Evolutionary conservation across 2,888 invertebrate genomes (phyloP).

Genomic region (Galerucella calmariensis): DNA sequence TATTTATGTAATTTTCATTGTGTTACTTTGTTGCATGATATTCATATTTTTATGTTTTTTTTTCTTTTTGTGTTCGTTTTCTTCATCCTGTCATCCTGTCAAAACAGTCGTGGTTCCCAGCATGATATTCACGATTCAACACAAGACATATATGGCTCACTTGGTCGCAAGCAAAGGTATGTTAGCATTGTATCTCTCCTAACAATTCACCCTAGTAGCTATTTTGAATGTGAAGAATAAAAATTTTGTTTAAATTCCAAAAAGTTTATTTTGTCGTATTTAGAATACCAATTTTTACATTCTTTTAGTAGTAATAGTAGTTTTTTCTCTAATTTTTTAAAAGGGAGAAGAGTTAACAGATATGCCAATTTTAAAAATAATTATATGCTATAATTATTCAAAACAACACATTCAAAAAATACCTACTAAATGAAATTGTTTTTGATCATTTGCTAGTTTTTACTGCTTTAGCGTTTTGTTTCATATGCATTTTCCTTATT

Average conservation of each 20-base stretch:
- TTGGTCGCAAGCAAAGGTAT: slow-evolving; percentile 81
- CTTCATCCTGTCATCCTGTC: slow-evolving; percentile 47
- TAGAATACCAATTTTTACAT: no score
- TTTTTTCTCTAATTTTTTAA: no score
- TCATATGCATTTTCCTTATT: slow-evolving; percentile 48
- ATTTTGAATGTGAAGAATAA: no score
- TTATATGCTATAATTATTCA: no score
- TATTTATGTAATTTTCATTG: slow-evolving; percentile 10
- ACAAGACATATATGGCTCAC: slow-evolving; percentile 76
- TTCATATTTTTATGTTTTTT: slow-evolving; percentile 35
- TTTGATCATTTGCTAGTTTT: slow-evolving; percentile 14
- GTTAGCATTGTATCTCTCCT: slow-evolving; percentile 58
- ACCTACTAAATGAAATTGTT: background rate
- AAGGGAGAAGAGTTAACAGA: no score
- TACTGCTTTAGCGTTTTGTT: slow-evolving; percentile 37
- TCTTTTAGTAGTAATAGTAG: no score
- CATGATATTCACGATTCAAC: slow-evolving; percentile 81
- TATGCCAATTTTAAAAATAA: no score
- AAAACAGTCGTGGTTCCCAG: slow-evolving; percentile 77
- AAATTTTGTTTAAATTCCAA: no score
- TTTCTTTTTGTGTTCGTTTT: slow-evolving; percentile 54
- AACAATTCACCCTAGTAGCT: no score
- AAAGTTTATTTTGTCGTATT: no score
- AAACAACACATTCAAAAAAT: background rate
- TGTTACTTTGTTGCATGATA: slow-evolving; percentile 25